Conservation (phyloP, 2,113 vertebrate genomes). For the Siphamia tubifer region DNA sequence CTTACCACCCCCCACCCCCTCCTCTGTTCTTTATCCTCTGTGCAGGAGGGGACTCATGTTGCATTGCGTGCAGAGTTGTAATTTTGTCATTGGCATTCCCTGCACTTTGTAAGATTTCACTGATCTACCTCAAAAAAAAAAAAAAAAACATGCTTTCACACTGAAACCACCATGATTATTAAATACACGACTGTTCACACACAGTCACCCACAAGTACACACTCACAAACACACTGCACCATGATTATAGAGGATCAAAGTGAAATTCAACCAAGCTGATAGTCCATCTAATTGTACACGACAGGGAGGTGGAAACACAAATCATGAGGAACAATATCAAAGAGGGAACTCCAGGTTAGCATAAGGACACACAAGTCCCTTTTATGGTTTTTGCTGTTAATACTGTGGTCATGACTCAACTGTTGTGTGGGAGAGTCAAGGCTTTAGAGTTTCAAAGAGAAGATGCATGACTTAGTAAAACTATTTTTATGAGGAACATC, state of each 20-base stretch:
- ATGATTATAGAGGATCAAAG: constrained; percentile 47
- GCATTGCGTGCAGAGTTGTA: constrained; percentile 54
- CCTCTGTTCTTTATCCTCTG: background rate
- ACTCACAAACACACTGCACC: background rate
- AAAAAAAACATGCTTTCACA: background rate
- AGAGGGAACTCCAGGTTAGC: background rate
- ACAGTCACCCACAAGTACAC: background rate
- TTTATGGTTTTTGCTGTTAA: background rate
- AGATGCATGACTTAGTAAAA: background rate
- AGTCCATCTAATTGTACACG: constrained; percentile 26
- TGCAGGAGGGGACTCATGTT: constrained; percentile 36
- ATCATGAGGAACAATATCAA: constrained; percentile 36
- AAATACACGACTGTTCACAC: background rate
- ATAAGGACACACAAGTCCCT: background rate
- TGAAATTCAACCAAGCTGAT: constrained; percentile 1
- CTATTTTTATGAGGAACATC: background rate
- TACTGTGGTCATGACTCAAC: background rate
- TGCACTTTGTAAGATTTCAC: constrained; percentile 25
- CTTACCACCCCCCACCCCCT: background rate
- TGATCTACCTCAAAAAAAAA: constrained; percentile 24
- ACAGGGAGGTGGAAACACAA: constrained; percentile 8
- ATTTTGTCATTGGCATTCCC: constrained; percentile 41
- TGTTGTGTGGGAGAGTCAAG: background rate
- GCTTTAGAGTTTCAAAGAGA: background rate
- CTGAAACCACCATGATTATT: constrained; percentile 3